Evolutionary conservation across 2,888 invertebrate genomes (phyloP).

Genomic region (Anticlea derivata): DNA sequence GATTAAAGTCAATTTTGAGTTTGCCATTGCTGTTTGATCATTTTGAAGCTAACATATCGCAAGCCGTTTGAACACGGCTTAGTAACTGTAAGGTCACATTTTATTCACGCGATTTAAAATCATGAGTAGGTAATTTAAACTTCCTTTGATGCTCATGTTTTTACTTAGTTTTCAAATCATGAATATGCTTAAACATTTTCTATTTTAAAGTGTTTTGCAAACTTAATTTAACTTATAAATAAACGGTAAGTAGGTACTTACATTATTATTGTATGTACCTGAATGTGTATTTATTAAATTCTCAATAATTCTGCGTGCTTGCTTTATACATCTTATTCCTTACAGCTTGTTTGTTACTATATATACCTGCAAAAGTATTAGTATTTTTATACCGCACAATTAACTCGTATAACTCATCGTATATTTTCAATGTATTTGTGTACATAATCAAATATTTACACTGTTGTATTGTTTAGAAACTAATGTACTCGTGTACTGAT

Average conservation of each 20-base stretch:
- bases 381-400: constrained; percentile 25
- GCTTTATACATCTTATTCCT: constrained; percentile 2
- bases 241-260: neutral
- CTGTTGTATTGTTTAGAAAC: constrained; percentile 27
- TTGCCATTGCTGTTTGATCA: too few relatives aligned
- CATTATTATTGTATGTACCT: neutral
- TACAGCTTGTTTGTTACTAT: constrained; percentile 13
- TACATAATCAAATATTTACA: constrained; percentile 31
- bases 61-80: too few relatives aligned
- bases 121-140: neutral
- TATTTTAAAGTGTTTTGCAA: neutral
- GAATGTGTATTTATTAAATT: constrained; percentile 2
- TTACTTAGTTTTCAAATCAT: constrained; percentile 6
- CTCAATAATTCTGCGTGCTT: constrained; percentile 13
- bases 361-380: constrained; percentile 18
- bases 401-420: constrained; percentile 23
- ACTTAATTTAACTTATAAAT: neutral
- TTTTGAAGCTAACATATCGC: too few relatives aligned
- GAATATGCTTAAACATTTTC: neutral
- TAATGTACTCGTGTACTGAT: constrained; percentile 30
- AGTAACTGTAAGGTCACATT: neutral
- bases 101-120: neutral
- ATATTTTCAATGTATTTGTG: constrained; percentile 18
- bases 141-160: neutral
- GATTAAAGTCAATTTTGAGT: too few relatives aligned